Conservation (phyloP, 2,888 invertebrate genomes). For the Lymantria dispar region DNA sequence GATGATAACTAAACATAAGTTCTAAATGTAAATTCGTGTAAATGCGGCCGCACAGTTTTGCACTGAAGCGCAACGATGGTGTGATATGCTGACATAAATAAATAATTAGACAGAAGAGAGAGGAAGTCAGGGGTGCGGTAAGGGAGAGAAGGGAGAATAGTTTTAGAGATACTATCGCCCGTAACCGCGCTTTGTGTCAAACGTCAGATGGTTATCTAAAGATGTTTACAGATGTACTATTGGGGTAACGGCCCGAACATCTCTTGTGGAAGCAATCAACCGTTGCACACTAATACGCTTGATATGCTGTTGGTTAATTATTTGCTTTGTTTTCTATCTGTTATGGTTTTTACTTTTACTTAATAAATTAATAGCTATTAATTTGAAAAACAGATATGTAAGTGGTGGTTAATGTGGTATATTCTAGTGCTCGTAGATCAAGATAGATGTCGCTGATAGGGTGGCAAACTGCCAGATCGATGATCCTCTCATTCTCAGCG, state of each 20-base stretch:
- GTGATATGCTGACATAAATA: slow-evolving; percentile 77
- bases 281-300: slow-evolving; percentile 63
- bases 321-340: slow-evolving; percentile 48
- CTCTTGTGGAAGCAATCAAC: slow-evolving; percentile 67
- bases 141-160: slow-evolving; percentile 58
- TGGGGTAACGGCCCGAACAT: slow-evolving; percentile 71
- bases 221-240: slow-evolving; percentile 81
- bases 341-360: neutral
- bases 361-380: slow-evolving; percentile 3
- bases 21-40: slow-evolving; percentile 75
- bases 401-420: slow-evolving; percentile 25
- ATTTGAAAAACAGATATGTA: neutral
- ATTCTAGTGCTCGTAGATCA: slow-evolving; percentile 69
- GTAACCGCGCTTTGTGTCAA: slow-evolving; percentile 82
- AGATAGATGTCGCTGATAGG: slow-evolving; percentile 72
- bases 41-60: slow-evolving; percentile 60
- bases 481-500: slow-evolving; percentile 52
- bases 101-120: slow-evolving; percentile 76
- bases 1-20: slow-evolving; percentile 61
- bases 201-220: slow-evolving; percentile 78
- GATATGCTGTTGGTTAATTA: slow-evolving; percentile 70
- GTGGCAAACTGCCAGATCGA: slow-evolving; percentile 74
- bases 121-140: slow-evolving; percentile 57
- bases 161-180: slow-evolving; percentile 74
- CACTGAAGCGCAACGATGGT: slow-evolving; percentile 76